These are phyloP conservation scores for Rhagium mordax DNA, from an alignment of 2,888 invertebrate species.

Conservation along the genomic window DNA sequence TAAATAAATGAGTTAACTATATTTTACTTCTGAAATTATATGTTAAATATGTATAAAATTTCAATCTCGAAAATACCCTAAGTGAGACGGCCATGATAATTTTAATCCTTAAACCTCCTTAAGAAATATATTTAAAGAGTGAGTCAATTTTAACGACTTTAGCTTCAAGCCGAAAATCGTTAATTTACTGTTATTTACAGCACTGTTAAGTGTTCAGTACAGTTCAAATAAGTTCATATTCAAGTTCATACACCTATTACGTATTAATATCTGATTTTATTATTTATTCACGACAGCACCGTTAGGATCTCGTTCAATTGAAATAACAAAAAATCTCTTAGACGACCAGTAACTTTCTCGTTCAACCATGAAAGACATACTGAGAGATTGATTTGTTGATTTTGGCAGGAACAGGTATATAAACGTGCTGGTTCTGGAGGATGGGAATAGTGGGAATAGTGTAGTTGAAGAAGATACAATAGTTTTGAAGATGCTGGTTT, in stretches of 20 bases:
- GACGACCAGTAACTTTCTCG: neutral
- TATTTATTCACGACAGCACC: neutral
- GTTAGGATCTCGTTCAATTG: neutral
- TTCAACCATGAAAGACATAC: neutral
- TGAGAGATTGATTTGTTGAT: neutral
- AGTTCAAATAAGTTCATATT: neutral
- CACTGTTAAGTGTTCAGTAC: neutral
- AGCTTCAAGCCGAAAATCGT: too few relatives aligned
- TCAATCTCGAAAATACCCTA: too few relatives aligned
- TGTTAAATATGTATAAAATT: too few relatives aligned
- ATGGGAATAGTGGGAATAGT: neutral
- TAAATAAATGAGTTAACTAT: too few relatives aligned
- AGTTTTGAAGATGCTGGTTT: neutral
- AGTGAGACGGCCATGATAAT: too few relatives aligned
- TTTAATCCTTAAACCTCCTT: too few relatives aligned
- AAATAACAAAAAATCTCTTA: neutral
- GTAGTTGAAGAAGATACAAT: neutral
- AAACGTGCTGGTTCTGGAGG: neutral
- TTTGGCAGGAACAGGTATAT: conserved; percentile 11
- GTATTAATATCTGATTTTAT: neutral
- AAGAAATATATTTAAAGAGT: too few relatives aligned
- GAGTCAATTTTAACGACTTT: too few relatives aligned
- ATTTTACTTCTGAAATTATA: too few relatives aligned
- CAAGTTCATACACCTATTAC: neutral
- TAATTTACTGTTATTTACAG: neutral